Conservation (phyloP, 2,797 vertebrate genomes). For the Cottoperca gobio region DNA sequence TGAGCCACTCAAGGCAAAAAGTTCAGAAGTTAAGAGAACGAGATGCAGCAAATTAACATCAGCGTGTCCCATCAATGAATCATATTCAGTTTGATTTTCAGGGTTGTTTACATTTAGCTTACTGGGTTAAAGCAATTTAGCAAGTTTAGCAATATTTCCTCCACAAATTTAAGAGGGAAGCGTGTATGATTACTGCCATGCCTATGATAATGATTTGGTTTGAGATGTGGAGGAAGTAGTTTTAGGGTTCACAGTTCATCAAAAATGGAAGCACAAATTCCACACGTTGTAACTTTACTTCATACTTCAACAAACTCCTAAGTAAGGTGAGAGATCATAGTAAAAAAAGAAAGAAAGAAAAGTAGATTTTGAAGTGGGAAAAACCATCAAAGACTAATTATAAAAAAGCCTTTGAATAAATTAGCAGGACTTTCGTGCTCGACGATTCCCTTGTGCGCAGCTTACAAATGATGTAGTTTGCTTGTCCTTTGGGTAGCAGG, state of each 20-base stretch:
- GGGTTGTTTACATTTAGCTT: background rate
- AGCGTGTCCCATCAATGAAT: no score
- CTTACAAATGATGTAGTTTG: conserved; percentile 13
- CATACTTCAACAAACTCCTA: no score
- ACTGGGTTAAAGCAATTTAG: background rate
- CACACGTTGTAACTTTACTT: no score
- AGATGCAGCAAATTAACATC: background rate
- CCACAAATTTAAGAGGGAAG: background rate
- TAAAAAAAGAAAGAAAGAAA: background rate
- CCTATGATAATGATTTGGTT: background rate
- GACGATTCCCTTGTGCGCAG: conserved; percentile 12
- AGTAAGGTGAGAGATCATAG: background rate
- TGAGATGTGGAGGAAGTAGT: no score
- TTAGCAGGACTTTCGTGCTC: background rate
- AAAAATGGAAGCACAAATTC: no score
- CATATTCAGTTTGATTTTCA: no score
- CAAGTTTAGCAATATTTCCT: background rate
- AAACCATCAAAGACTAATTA: background rate
- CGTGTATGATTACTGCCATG: background rate
- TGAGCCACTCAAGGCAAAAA: conserved; percentile 1
- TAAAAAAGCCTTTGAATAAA: background rate
- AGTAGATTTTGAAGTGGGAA: background rate
- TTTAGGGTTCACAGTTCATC: no score
- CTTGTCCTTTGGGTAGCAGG: conserved; percentile 44
- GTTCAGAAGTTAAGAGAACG: background rate